Conservation (phyloP, 2,888 invertebrate species). For the Pammene fasciana region DNA sequence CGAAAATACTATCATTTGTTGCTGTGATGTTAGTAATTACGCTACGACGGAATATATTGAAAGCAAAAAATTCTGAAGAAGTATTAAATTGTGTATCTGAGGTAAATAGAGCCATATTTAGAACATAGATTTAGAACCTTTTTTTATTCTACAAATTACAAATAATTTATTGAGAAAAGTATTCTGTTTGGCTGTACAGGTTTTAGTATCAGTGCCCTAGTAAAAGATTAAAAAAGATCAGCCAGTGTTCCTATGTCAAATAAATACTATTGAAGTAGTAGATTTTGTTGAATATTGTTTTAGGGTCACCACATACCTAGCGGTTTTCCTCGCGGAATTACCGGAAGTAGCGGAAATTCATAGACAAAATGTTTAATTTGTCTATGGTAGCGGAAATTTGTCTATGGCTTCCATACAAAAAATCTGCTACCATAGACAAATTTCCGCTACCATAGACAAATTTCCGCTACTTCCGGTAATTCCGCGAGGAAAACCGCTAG, state of each 20-base stretch:
- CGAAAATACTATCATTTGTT: conserved; percentile 90
- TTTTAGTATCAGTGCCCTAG: background rate
- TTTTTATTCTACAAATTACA: too few relatives aligned
- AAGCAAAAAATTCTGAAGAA: conserved; percentile 83
- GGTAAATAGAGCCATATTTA: conserved; percentile 51
- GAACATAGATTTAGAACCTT: background rate
- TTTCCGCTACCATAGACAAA: too few relatives aligned
- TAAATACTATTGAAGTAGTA: background rate
- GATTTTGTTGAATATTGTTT: background rate
- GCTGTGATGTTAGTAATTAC: conserved; percentile 89
- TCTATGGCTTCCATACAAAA: too few relatives aligned
- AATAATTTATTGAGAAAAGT: too few relatives aligned
- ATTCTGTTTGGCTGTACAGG: conserved; percentile 1
- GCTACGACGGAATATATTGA: conserved; percentile 86
- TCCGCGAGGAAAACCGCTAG: too few relatives aligned
- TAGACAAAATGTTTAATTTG: too few relatives aligned
- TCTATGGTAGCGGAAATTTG: too few relatives aligned
- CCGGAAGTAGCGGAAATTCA: too few relatives aligned
- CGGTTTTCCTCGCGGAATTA: too few relatives aligned
- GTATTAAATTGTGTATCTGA: conserved; percentile 87
- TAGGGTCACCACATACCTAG: too few relatives aligned
- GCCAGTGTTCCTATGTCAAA: conserved; percentile 8
- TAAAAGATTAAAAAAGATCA: conserved; percentile 5
- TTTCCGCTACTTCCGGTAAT: too few relatives aligned
- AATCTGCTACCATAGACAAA: too few relatives aligned